A percentile compares a stretch with the other conserved stretches of the same genome.
Conservation (phyloP, 1,140 invertebrate species). For the Periplaneta americana region DNA sequence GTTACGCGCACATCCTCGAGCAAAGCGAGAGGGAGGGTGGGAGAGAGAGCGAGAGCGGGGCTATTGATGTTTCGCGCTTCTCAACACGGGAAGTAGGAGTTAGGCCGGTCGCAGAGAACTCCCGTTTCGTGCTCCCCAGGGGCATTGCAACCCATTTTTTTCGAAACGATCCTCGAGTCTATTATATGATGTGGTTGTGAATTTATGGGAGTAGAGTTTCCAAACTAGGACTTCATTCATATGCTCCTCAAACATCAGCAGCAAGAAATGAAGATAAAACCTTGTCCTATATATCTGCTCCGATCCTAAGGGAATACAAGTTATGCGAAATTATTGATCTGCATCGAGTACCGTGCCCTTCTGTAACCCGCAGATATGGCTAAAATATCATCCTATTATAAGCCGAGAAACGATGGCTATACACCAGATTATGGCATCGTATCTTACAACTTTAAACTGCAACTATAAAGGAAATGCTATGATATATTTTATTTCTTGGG, state of each 20-base stretch:
- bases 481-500: too few species aligned
- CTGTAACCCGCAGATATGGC: neutral
- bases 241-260: neutral
- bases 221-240: neutral
- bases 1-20: too few species aligned
- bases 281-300: neutral
- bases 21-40: too few species aligned
- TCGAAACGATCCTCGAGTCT: neutral
- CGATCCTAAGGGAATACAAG: neutral
- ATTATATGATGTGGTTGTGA: too few species aligned
- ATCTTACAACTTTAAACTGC: too few species aligned
- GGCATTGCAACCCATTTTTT: neutral
- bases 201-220: neutral
- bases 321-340: neutral
- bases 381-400: neutral
- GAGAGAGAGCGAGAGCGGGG: too few species aligned
- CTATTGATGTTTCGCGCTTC: neutral
- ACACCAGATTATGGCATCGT: neutral
- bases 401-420: neutral
- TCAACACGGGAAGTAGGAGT: too few species aligned
- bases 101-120: neutral
- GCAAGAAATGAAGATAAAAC: neutral
- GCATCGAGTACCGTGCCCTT: neutral
- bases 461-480: too few species aligned
- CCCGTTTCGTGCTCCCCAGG: neutral